Percentiles rank a stretch among this genome's conserved stretches.
phyloP scores from a whole-genome alignment of 1,140 invertebrate species.

The Zaprionus gabonicus region DNA sequence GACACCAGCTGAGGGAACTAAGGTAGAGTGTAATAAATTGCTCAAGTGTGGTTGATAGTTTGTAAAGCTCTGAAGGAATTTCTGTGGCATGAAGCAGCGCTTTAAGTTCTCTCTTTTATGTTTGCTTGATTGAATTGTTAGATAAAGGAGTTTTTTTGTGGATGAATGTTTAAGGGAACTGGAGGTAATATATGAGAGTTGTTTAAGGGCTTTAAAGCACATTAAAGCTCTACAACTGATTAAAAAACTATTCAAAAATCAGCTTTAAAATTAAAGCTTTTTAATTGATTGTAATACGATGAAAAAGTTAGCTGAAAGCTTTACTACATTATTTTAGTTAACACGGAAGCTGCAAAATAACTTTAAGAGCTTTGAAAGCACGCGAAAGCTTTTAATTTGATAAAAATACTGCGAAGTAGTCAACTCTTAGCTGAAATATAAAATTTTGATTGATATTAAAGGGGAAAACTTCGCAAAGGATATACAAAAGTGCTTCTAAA shows the following conservation, averaged over 20 bases:
- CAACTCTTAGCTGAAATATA: no score
- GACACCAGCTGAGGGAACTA: slow-evolving; percentile 4
- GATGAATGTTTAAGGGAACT: background rate
- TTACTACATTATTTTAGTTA: no score
- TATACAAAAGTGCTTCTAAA: background rate
- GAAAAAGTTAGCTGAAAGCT: no score
- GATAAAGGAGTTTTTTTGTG: background rate
- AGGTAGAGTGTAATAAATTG: slow-evolving; percentile 1
- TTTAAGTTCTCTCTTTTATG: background rate
- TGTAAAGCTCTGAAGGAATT: background rate
- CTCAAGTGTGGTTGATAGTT: background rate
- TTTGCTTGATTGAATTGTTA: background rate
- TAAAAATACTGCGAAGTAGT: no score
- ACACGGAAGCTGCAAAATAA: no score
- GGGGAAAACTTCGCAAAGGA: no score
- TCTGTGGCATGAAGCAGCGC: background rate
- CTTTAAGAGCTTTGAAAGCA: background rate
- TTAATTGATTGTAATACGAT: no score
- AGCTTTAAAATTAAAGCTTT: no score
- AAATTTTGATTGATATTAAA: no score
- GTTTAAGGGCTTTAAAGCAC: background rate
- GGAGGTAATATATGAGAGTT: rapidly evolving
- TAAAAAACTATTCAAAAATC: no score
- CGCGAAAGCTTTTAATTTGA: background rate
- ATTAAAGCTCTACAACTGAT: no score